Base-by-base conservation (phyloP, 1,140 invertebrate species). In the Drosophila repleta region DNA sequence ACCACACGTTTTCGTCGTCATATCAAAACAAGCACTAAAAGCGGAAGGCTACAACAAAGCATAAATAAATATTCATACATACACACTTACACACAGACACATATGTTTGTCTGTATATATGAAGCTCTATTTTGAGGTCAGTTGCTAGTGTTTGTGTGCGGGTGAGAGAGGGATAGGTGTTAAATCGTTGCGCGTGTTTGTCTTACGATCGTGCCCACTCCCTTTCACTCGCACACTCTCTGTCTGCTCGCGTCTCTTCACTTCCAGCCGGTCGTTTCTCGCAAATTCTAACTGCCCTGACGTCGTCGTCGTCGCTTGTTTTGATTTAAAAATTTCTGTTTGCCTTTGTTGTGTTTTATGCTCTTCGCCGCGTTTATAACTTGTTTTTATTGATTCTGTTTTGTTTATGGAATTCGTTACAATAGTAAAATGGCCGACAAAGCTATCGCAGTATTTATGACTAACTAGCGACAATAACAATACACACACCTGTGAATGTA, bases 321-420 rank as follows among this genome's bases (percentile, higher is more conserved):
- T 53, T 72, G 26, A 8, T 52, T 48, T 55, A 39, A 24, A 51
- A 53, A 46, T 61, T 48, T 53, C 45, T 48, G 68, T 69, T 55
- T 43, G 32, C 37, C 37, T 64, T 62, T 69, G 46, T 60, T 71
- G 13, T 60, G 18, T 39, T 69, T 51, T 64, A 41, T 61, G 41
- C 13, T 41, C 26, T 35, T 20, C 43, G 4, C 20, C 49, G 39
- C 21, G 41, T 84, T 63, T 58, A 76, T 74, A 71, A 72, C 74
- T 55, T 17, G 78, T 88, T 85, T 35, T 85, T 78, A 75, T 78
- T 74, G 69, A 78, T 82, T 85, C 74, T 81, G 69, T 81, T 85
- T 85, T 85, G 83, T 87, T 85, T 82, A 62, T 35, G 21, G 43
- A 49, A 66, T 85, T 85, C 78, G 74, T 85, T 82, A 82, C 82